These are phyloP conservation scores for Aphelenchoides bicaudatus DNA, from an alignment of 2,888 invertebrate genomes.

Conservation along the genomic window DNA sequence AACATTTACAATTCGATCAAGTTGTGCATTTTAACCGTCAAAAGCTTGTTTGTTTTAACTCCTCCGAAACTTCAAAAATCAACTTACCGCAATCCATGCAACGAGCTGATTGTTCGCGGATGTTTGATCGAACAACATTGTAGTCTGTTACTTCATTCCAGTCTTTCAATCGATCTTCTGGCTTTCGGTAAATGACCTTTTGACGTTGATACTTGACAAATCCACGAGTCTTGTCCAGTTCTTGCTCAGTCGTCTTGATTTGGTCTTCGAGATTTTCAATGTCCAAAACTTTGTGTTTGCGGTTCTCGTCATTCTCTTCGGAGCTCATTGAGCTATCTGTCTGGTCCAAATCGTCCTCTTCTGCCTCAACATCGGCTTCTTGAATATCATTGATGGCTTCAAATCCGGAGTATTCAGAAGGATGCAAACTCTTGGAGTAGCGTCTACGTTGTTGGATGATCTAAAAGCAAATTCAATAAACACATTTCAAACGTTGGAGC, in stretches of 20 bases:
- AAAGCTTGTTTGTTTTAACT: too few relatives aligned
- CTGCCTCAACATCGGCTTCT: slow-evolving; percentile 38
- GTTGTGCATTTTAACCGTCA: too few relatives aligned
- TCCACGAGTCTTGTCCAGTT: slow-evolving; percentile 66
- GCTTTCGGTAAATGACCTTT: slow-evolving; percentile 78
- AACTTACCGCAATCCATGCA: slow-evolving; percentile 99
- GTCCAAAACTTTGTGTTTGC: slow-evolving; percentile 40
- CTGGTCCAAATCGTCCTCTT: slow-evolving; percentile 36
- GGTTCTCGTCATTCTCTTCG: slow-evolving; percentile 30
- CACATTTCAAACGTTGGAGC: not conserved
- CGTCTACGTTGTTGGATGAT: slow-evolving; percentile 42
- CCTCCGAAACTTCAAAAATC: too few relatives aligned
- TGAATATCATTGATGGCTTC: slow-evolving; percentile 53
- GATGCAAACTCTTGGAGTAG: slow-evolving; percentile 51
- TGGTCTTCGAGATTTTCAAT: slow-evolving; percentile 53
- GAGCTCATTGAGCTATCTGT: slow-evolving; percentile 28
- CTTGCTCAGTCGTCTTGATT: slow-evolving; percentile 48
- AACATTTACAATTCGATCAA: too few relatives aligned
- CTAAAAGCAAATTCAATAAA: slow-evolving; percentile 6
- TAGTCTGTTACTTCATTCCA: slow-evolving; percentile 79
- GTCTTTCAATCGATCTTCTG: slow-evolving; percentile 79
- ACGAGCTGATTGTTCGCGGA: slow-evolving; percentile 80
- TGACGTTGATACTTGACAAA: slow-evolving; percentile 94
- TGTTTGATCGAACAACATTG: slow-evolving; percentile 75
- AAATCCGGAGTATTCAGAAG: slow-evolving; percentile 53